Evolutionary conservation across 2,797 vertebrate genomes (phyloP), one percentile per base, ranked within the genome.

Genomic region (Pipistrellus pygmaeus): DNA sequence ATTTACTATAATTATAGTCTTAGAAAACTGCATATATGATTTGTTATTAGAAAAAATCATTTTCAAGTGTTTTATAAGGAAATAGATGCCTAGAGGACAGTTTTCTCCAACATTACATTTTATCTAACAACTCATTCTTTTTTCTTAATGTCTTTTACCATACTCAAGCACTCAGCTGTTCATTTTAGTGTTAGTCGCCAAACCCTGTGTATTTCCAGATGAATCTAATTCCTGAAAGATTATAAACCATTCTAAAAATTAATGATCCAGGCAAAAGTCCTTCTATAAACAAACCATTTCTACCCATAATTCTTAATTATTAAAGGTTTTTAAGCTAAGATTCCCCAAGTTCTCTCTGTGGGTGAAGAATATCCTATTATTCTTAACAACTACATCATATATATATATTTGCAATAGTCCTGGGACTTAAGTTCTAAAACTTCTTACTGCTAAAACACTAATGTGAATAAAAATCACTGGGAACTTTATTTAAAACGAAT

Each of bases 291-390:
- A 96, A 97, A 96, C 69, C 21, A 96, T 73, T 97, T 93, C 88
- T 96, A 86, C 72, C 97, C 25, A 35, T 95, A 86, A 94, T 95
- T 96, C 95, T 97, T 97, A 97, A 97, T 96, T 98, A 96, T 41
- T 2, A 21, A 3, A 86, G 27, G 88, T 72, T 92, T 94, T 95
- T 81, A 97, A 96, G 94, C 83, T 93, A 92, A 95, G 25, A 73
- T 84, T 62, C 88, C 60, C 91, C 85, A 96, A 92, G 87, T 86
- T 95, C 75, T 95, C 80, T 96, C 77, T 85, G 14, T 38, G 21
- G 21, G 72, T 95, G 82, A 83, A 14, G 9, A 44, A 44, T 75
- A 83, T 85, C 38, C 7, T 80, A 90, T 90, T 68, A 91, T 80
- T 93, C 23, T 92, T 73, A 72, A 41, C 20, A 82, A 85, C 51